Conservation (phyloP, 2,113 vertebrate genomes). For the Myotis yumanensis region DNA sequence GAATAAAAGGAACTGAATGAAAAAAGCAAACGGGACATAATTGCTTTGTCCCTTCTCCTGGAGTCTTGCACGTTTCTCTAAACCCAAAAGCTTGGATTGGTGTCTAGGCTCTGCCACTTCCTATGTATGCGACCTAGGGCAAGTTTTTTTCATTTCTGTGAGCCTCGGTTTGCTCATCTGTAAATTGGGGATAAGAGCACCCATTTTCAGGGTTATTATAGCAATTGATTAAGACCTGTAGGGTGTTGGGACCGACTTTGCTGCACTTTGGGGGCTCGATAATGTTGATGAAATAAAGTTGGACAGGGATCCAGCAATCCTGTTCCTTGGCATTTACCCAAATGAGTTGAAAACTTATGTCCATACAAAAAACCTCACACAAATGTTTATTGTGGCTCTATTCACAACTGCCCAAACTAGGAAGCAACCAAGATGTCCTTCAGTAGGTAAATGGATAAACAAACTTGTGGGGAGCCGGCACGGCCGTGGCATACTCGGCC, state of each 20-base stretch:
- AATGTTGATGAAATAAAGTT: neutral
- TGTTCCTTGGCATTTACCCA: neutral
- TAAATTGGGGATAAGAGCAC: neutral
- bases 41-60: neutral
- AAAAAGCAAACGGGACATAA: neutral
- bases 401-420: neutral
- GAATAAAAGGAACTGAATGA: neutral
- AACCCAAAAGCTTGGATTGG: neutral
- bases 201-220: neutral
- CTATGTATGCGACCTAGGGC: fast-evolving
- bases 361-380: neutral
- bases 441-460: neutral
- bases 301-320: neutral
- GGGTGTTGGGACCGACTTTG: neutral
- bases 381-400: neutral
- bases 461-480: no score
- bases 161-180: conserved; percentile 9
- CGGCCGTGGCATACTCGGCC: no score
- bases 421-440: neutral
- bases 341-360: neutral
- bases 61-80: neutral
- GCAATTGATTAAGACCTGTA: neutral
- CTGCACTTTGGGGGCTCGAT: neutral
- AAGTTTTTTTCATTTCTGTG: neutral
- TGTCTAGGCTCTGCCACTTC: neutral